A percentile compares a stretch with the other conserved stretches of the same genome.
These are phyloP conservation scores for Chlorospingus semifuscus DNA, from an alignment of 2,797 vertebrate species.

Conservation along the genomic window DNA sequence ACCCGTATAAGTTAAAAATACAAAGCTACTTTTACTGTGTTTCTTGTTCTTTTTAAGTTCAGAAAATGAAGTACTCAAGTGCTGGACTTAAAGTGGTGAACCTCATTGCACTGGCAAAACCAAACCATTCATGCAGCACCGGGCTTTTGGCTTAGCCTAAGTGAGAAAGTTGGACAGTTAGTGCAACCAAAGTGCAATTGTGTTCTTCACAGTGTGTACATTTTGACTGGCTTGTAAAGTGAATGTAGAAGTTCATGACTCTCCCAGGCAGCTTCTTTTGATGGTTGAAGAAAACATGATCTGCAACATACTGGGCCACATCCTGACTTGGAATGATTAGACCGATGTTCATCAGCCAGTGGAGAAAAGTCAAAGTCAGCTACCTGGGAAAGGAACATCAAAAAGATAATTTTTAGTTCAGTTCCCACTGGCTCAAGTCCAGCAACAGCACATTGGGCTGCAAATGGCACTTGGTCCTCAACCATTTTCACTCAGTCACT, in stretches of 20 bases:
- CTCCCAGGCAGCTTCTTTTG: slow-evolving; percentile 57
- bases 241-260: slow-evolving; percentile 68
- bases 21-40: neutral
- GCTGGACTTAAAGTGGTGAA: neutral
- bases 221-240: slow-evolving; percentile 70
- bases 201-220: slow-evolving; percentile 69
- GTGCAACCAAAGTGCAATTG: neutral
- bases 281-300: slow-evolving; percentile 32
- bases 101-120: neutral
- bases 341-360: slow-evolving; percentile 48
- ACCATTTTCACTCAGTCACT: neutral
- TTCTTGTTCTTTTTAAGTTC: neutral
- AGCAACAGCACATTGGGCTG: neutral
- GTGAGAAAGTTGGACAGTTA: neutral
- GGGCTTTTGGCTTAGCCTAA: neutral
- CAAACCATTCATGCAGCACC: neutral
- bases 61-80: neutral
- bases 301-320: slow-evolving; percentile 56
- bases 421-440: neutral
- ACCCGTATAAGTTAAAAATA: slow-evolving; percentile 12
- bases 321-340: slow-evolving; percentile 19
- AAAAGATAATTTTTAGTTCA: neutral
- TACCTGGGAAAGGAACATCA: slow-evolving; percentile 55
- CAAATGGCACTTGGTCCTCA: neutral
- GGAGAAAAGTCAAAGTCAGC: slow-evolving; percentile 78